Base-by-base conservation (phyloP, 2,113 vertebrate genomes). In the Psettodes erumei region DNA sequence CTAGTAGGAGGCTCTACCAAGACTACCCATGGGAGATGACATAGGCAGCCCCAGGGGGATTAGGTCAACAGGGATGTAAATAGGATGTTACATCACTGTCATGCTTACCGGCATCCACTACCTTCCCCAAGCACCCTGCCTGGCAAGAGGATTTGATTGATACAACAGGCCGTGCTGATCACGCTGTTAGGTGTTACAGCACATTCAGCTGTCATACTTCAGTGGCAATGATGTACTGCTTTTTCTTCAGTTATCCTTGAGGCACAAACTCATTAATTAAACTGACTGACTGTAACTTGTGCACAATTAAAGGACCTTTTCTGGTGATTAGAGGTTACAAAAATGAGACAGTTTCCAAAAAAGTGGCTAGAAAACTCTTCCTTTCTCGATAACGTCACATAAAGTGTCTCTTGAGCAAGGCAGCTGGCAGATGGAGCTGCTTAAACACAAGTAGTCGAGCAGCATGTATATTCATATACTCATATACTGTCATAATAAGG, bases 61-160 rank as follows among this genome's bases (percentile, higher is more conserved):
- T 91, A 91, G 68, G 67, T 65, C 77, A 66, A 75, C 35, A 15
- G 84, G 73, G 89, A 91, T 90, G 79, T 71, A 90, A 91, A 92
- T 87, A 93, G 89, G 83, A 83, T 82, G 75, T 93, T 89, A 90
- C 78, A 87, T 92, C 90, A 92, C 63, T 45, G 42, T 82, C 67
- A 71, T 33, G 79, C 82, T 89, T 69, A 86, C 71, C 15, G 33
- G 51, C 55, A 73, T 66, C 61, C 60, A 80, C 64, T 59, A 54
- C 66, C 48, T 50, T 83, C 56, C 74, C 69, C 70, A 51, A 60
- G 61, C 71, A 28, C 48, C 53, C 38, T 64, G 55, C 54, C 68
- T 54, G 37, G 45, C 75, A 73, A 81, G 65, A 78, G 83, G 77
- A 83, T 85, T 74, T 45, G 59, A 84, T 6, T 79, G 40, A 67